Conservation (phyloP, 2,888 invertebrate genomes). For the Ctena decussata region DNA sequence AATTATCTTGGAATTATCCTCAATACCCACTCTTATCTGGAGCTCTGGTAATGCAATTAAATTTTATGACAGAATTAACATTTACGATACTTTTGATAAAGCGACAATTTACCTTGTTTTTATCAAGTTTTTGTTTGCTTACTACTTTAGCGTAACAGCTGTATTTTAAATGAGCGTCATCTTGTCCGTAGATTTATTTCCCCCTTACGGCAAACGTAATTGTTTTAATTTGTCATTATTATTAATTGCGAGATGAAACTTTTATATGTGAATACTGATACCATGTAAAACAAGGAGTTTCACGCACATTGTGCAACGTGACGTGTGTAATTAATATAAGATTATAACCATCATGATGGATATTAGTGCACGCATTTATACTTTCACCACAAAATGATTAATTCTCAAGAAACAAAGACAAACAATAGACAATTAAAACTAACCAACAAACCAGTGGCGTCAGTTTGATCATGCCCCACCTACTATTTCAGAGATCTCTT, state of each 20-base stretch:
- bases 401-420: too few relatives aligned
- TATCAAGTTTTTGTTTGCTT: slow-evolving; percentile 2
- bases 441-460: too few relatives aligned
- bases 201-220: not conserved
- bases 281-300: not conserved
- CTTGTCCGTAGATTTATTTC: not conserved
- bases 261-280: not conserved
- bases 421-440: too few relatives aligned
- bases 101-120: slow-evolving; percentile 1
- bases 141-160: not conserved
- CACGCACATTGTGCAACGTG: too few relatives aligned
- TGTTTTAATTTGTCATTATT: slow-evolving; percentile 7
- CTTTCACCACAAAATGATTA: too few relatives aligned
- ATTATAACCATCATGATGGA: too few relatives aligned
- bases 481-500: too few relatives aligned
- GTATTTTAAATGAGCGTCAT: slow-evolving; percentile 3
- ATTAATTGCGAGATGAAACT: not conserved
- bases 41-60: not conserved
- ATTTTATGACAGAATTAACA: slow-evolving; percentile 6
- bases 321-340: too few relatives aligned
- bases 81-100: slow-evolving; percentile 10
- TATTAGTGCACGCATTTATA: too few relatives aligned
- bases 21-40: too few relatives aligned
- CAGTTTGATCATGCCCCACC: too few relatives aligned
- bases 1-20: too few relatives aligned